A percentile compares a stretch with the other conserved stretches of the same genome.
phyloP scores from a whole-genome alignment of 2,888 invertebrate genomes.

The Carabus problematicus region DNA sequence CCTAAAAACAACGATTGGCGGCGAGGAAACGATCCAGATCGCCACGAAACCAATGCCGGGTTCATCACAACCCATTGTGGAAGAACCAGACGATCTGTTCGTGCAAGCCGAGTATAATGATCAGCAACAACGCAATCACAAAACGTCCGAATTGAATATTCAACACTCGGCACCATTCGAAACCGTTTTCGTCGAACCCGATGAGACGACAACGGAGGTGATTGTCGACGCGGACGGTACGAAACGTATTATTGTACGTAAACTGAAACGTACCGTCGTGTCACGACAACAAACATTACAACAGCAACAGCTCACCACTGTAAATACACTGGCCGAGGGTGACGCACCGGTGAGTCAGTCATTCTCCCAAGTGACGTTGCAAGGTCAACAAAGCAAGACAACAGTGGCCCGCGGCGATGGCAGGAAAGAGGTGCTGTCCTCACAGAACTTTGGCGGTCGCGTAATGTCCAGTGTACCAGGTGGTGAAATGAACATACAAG shows the following conservation, averaged over 20 bases:
- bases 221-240: constrained; percentile 83
- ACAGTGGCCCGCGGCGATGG: constrained; percentile 68
- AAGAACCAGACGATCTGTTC: constrained; percentile 67
- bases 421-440: constrained; percentile 67
- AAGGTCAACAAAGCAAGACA: constrained; percentile 69
- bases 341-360: constrained; percentile 68
- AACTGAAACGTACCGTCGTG: constrained; percentile 72
- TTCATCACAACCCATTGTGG: constrained; percentile 61
- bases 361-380: constrained; percentile 72
- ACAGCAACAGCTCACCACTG: constrained; percentile 66
- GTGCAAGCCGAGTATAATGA: constrained; percentile 80
- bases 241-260: constrained; percentile 79
- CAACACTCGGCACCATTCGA: constrained; percentile 79
- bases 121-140: constrained; percentile 62
- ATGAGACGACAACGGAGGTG: constrained; percentile 82
- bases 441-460: constrained; percentile 70
- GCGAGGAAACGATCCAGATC: constrained; percentile 76
- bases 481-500: constrained; percentile 69
- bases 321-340: constrained; percentile 64
- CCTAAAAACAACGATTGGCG: constrained; percentile 68
- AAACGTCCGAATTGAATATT: constrained; percentile 74
- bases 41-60: constrained; percentile 68
- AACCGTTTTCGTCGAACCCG: constrained; percentile 81
- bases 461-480: constrained; percentile 69
- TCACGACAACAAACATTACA: constrained; percentile 72